Evolutionary conservation across 2,888 invertebrate species (phyloP).

Genomic region (Sipunculus nudus): DNA sequence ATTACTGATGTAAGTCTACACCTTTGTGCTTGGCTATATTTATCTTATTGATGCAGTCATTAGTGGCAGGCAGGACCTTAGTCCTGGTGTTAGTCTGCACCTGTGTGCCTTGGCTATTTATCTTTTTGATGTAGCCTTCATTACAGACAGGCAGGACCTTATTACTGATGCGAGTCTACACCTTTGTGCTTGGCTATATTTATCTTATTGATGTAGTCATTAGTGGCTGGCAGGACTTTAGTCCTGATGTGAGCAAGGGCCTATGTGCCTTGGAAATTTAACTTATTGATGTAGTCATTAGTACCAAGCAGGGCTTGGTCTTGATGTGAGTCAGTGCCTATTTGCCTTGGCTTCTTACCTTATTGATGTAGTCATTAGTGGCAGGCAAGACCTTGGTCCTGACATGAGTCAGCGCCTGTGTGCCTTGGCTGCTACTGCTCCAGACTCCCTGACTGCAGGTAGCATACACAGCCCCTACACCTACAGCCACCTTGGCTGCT

Average conservation of each 20-base stretch:
- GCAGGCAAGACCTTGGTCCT: conserved; percentile 32
- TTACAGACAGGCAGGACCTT: too few species aligned
- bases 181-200: too few species aligned
- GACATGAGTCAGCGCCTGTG: conserved; percentile 26
- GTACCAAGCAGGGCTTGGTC: too few species aligned
- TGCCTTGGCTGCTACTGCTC: conserved; percentile 32
- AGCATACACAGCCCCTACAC: conserved; percentile 41
- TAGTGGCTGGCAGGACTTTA: conserved; percentile 34
- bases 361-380: conserved; percentile 34
- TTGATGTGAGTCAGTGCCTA: too few species aligned
- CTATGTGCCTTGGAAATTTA: conserved; percentile 21
- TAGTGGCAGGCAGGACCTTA: conserved; percentile 33
- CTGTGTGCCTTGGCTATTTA: conserved; percentile 21
- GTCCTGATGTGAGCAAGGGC: conserved; percentile 29
- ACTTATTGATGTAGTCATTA: too few species aligned
- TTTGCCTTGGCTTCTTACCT: too few species aligned
- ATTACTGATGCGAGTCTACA: too few species aligned
- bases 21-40: too few species aligned
- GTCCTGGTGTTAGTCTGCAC: conserved; percentile 27
- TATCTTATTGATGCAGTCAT: too few species aligned
- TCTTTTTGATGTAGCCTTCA: too few species aligned
- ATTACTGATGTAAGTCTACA: too few species aligned
- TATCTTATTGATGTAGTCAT: conserved; percentile 36
- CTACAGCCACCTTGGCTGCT: conserved; percentile 36
- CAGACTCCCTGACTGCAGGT: conserved; percentile 45